Evolutionary conservation across 2,888 invertebrate genomes (phyloP).

Genomic region (Candidula unifasciata): DNA sequence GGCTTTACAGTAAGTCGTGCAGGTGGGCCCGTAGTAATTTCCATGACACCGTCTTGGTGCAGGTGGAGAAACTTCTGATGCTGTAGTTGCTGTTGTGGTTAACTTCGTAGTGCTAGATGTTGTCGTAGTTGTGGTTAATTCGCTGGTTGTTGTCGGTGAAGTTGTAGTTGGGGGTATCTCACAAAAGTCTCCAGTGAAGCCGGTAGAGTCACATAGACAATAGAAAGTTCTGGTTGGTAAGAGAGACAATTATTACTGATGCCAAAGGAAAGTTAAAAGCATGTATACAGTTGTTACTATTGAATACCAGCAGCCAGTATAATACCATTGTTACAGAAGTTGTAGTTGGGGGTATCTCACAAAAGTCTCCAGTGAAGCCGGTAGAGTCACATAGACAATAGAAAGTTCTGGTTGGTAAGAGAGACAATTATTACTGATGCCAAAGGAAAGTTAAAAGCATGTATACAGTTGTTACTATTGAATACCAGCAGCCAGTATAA

Average conservation of each 20-base stretch:
- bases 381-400: constrained; percentile 58
- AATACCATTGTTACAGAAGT: too few relatives aligned
- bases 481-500: too few relatives aligned
- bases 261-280: not conserved
- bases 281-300: not conserved
- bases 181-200: constrained; percentile 58
- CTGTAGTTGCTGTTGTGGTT: not conserved
- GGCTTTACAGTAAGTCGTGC: constrained; percentile 51
- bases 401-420: constrained; percentile 38
- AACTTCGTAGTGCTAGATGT: too few relatives aligned
- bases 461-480: not conserved
- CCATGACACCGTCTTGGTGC: constrained; percentile 45
- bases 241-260: not conserved
- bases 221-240: constrained; percentile 46
- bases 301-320: too few relatives aligned
- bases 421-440: not conserved
- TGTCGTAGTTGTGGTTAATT: not conserved
- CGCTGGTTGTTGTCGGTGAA: not conserved
- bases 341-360: constrained; percentile 57
- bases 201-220: constrained; percentile 57
- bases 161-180: constrained; percentile 54
- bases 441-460: not conserved
- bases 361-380: constrained; percentile 57
- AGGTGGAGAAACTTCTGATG: not conserved
- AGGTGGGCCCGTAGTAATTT: constrained; percentile 51